phyloP scores from a whole-genome alignment of 2,113 vertebrate genomes.

The Fregata magnificens region DNA sequence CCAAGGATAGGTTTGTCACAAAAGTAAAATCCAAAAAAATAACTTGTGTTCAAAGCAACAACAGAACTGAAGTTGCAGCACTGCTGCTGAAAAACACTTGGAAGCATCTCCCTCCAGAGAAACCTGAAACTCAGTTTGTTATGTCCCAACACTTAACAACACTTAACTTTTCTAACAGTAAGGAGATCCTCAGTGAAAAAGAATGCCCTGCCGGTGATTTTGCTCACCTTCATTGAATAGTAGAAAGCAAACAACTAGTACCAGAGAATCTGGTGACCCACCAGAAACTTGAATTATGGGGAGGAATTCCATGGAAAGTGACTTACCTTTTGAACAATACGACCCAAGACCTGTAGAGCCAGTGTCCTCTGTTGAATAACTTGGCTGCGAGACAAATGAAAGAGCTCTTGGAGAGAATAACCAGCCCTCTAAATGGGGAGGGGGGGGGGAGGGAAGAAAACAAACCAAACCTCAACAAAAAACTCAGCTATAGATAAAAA shows the following conservation, averaged over 20 bases:
- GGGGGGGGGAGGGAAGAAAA: neutral
- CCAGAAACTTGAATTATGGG: neutral
- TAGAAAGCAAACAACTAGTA: neutral
- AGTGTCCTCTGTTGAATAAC: slow-evolving; percentile 90
- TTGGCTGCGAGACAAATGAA: slow-evolving; percentile 93
- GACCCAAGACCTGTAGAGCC: slow-evolving; percentile 86
- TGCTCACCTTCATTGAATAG: neutral
- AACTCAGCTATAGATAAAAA: neutral
- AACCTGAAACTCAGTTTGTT: neutral
- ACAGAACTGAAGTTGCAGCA: neutral
- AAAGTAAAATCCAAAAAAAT: neutral
- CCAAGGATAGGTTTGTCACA: neutral
- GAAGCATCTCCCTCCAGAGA: neutral
- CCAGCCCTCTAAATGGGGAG: slow-evolving; percentile 82
- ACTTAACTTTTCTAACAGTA: neutral
- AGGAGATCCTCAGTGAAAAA: neutral
- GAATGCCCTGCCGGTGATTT: neutral
- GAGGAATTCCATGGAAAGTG: neutral
- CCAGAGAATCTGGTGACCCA: neutral
- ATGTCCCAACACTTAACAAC: neutral
- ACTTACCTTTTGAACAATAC: slow-evolving; percentile 87
- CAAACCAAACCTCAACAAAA: neutral
- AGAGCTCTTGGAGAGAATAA: slow-evolving; percentile 96
- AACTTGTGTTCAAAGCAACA: neutral
- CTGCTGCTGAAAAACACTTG: neutral